A percentile compares a stretch with the other conserved stretches of the same genome.
Evolutionary conservation across 1,140 invertebrate species (phyloP).

Genomic region (Listronotus oregonensis): DNA sequence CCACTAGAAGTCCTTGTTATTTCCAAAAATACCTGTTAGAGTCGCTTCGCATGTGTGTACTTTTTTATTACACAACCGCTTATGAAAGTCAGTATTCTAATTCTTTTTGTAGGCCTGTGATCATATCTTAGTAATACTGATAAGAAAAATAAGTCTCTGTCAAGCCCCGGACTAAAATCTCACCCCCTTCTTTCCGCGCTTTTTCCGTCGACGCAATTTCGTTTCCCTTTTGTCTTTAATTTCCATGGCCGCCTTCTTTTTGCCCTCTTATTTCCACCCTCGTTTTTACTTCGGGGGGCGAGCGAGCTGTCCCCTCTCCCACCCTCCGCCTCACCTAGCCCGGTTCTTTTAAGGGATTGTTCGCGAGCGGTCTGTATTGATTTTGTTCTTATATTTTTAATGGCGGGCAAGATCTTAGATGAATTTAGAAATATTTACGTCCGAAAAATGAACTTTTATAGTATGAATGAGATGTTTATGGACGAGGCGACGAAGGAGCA

Average conservation of each 20-base stretch:
- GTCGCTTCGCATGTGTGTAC: too few relatives aligned
- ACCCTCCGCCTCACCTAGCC: slow-evolving; percentile 11
- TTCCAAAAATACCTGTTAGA: too few relatives aligned
- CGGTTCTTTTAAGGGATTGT: slow-evolving; percentile 28
- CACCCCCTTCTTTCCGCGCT: slow-evolving; percentile 29
- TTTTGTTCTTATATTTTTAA: slow-evolving; percentile 38
- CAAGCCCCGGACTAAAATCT: slow-evolving; percentile 23
- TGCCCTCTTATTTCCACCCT: slow-evolving; percentile 40
- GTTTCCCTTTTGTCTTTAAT: slow-evolving; percentile 42
- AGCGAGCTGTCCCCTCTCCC: slow-evolving; percentile 14
- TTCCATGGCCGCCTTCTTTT: slow-evolving; percentile 40
- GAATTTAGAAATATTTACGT: not conserved
- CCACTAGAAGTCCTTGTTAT: too few relatives aligned
- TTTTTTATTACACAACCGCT: too few relatives aligned
- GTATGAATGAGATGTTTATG: too few relatives aligned
- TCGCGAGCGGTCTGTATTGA: slow-evolving; percentile 31
- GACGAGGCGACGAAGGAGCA: too few relatives aligned
- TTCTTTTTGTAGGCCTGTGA: too few relatives aligned
- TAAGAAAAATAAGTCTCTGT: not conserved
- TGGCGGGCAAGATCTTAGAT: slow-evolving; percentile 16
- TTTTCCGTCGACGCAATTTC: slow-evolving; percentile 39
- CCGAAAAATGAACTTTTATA: too few relatives aligned
- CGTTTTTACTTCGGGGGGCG: slow-evolving; percentile 34
- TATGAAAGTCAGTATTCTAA: too few relatives aligned
- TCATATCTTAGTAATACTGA: too few relatives aligned